phyloP scores from a whole-genome alignment of 2,797 vertebrate species.

The Gymnopithys bicolor region DNA sequence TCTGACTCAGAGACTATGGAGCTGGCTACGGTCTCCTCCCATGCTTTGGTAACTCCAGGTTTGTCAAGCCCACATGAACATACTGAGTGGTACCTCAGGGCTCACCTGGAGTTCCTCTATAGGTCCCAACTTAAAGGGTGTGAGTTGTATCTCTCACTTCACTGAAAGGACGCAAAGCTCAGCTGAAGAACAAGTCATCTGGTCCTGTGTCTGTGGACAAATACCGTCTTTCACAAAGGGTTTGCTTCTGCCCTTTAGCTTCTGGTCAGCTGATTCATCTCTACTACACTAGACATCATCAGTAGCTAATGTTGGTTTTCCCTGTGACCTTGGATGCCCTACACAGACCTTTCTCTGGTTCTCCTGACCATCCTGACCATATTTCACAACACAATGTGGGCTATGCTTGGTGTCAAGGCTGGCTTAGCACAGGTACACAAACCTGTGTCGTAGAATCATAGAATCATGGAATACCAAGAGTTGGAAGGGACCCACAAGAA shows the following conservation, averaged over 20 bases:
- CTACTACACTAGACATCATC: not conserved
- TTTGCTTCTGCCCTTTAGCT: not conserved
- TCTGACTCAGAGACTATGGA: not conserved
- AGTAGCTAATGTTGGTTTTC: not conserved
- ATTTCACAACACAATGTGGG: not conserved
- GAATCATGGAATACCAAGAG: not conserved
- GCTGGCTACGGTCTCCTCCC: not conserved
- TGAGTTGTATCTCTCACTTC: not conserved
- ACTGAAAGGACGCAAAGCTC: not conserved
- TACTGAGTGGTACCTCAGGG: not conserved
- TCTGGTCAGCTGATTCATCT: not conserved
- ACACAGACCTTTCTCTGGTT: not conserved
- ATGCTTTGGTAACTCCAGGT: not conserved
- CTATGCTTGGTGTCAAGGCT: not conserved
- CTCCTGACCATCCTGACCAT: not conserved
- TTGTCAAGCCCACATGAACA: not conserved
- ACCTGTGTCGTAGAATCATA: not conserved
- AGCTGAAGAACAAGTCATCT: not conserved
- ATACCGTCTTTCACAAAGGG: not conserved
- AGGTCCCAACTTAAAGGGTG: not conserved
- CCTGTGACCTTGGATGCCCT: not conserved
- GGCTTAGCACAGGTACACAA: not conserved
- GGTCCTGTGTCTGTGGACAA: not conserved
- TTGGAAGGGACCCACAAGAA: not conserved
- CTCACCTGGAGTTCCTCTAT: not conserved